Conservation (phyloP, 2,797 vertebrate species). For the Anguilla anguilla region DNA sequence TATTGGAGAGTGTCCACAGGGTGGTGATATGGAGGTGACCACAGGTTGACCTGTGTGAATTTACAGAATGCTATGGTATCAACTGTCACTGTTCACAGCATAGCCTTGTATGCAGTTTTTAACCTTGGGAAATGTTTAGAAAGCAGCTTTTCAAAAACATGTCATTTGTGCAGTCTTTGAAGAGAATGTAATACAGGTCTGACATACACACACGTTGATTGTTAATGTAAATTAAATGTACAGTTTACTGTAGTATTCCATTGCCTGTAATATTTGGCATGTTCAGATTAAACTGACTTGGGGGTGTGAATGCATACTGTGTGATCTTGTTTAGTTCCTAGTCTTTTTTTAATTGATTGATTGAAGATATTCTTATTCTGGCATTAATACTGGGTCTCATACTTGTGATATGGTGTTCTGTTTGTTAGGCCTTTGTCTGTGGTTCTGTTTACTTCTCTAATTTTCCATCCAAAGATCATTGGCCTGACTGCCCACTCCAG, state of each 20-base stretch:
- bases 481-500: neutral
- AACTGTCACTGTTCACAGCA: neutral
- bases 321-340: neutral
- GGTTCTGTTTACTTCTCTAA: neutral
- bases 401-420: neutral
- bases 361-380: slow-evolving; percentile 44
- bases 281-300: slow-evolving; percentile 49
- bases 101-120: neutral
- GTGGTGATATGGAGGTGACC: neutral
- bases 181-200: neutral
- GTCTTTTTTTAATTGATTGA: slow-evolving; percentile 48
- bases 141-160: neutral
- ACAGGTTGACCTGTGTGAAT: slow-evolving; percentile 18
- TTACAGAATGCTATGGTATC: slow-evolving; percentile 39
- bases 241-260: slow-evolving; percentile 59
- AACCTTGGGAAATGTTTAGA: neutral
- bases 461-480: neutral
- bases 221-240: slow-evolving; percentile 67
- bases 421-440: neutral
- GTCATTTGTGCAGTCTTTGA: neutral
- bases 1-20: neutral
- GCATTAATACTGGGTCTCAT: slow-evolving; percentile 39
- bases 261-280: slow-evolving; percentile 66
- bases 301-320: slow-evolving; percentile 15
- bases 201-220: neutral